Evolutionary conservation across 2,797 vertebrate species (phyloP).

Genomic region (Typhlichthys eigenmanni): DNA sequence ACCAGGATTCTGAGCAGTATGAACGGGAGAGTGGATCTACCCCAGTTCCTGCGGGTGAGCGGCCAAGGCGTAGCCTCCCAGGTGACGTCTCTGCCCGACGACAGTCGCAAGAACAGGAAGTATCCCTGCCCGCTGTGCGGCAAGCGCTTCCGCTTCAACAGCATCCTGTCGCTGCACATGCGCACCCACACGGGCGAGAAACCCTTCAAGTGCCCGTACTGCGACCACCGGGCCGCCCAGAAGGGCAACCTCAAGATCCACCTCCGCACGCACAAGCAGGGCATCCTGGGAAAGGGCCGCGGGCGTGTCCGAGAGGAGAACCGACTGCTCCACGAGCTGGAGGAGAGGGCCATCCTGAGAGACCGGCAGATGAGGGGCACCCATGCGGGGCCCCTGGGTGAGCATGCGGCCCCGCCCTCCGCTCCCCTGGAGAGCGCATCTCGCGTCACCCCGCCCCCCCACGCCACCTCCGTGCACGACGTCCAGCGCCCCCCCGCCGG

Average conservation of each 20-base stretch:
- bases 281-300: conserved; percentile 94
- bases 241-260: conserved; percentile 99
- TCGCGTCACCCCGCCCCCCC: conserved; percentile 83
- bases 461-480: conserved; percentile 80
- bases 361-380: conserved; percentile 92
- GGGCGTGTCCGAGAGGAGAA: conserved; percentile 96
- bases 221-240: conserved; percentile 96
- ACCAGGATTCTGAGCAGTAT: conserved; percentile 83
- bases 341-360: conserved; percentile 93
- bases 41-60: conserved; percentile 94
- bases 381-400: conserved; percentile 59
- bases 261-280: conserved; percentile 96
- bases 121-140: conserved; percentile 96
- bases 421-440: conserved; percentile 77
- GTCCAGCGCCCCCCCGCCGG: conserved; percentile 73
- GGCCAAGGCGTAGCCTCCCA: conserved; percentile 93
- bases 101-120: conserved; percentile 94
- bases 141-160: conserved; percentile 98
- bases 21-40: conserved; percentile 93
- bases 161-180: conserved; percentile 99
- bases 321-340: conserved; percentile 92
- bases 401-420: conserved; percentile 66
- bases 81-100: conserved; percentile 91
- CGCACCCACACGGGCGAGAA: conserved; percentile 98
- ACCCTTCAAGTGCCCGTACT: conserved; percentile 98